These are phyloP conservation scores for Bryconaethiops microstoma DNA, from an alignment of 2,797 vertebrate genomes.

Conservation along the genomic window DNA sequence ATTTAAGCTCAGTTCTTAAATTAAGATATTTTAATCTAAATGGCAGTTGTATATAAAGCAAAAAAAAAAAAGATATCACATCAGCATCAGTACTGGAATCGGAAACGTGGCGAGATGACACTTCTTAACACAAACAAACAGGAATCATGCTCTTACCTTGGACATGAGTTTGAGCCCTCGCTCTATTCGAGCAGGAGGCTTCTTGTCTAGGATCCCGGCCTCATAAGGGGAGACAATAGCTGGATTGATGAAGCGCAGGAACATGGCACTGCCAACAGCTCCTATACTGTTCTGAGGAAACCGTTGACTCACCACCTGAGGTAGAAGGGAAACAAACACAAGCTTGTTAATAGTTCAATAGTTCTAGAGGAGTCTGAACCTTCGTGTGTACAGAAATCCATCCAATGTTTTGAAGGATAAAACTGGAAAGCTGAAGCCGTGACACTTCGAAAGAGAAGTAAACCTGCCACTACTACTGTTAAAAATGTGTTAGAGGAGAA, in stretches of 20 bases:
- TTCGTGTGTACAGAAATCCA: neutral
- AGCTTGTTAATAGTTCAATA: neutral
- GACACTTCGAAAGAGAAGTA: neutral
- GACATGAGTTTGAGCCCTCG: slow-evolving; percentile 97
- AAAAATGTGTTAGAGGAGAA: slow-evolving; percentile 38
- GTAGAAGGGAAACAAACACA: neutral
- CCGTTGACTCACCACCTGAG: slow-evolving; percentile 94
- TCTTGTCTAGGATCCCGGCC: slow-evolving; percentile 95
- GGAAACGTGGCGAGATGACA: too few relatives aligned
- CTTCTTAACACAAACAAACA: too few relatives aligned
- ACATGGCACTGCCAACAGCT: slow-evolving; percentile 96
- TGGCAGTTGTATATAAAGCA: too few relatives aligned
- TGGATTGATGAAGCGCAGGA: slow-evolving; percentile 96
- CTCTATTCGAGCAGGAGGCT: slow-evolving; percentile 90
- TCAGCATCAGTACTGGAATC: too few relatives aligned
- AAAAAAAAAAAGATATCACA: too few relatives aligned
- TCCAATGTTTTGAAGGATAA: neutral
- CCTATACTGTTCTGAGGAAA: slow-evolving; percentile 99
- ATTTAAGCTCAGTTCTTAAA: too few relatives aligned
- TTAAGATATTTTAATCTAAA: too few relatives aligned
- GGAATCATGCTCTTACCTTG: slow-evolving; percentile 79
- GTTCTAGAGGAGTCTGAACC: neutral
- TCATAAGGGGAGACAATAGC: slow-evolving; percentile 97
- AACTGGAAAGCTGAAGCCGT: neutral
- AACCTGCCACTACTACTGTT: slow-evolving; percentile 6